A percentile compares a stretch with the other conserved stretches of the same genome.
Evolutionary conservation across 2,797 vertebrate genomes (phyloP).

Genomic region (Lates japonicus): DNA sequence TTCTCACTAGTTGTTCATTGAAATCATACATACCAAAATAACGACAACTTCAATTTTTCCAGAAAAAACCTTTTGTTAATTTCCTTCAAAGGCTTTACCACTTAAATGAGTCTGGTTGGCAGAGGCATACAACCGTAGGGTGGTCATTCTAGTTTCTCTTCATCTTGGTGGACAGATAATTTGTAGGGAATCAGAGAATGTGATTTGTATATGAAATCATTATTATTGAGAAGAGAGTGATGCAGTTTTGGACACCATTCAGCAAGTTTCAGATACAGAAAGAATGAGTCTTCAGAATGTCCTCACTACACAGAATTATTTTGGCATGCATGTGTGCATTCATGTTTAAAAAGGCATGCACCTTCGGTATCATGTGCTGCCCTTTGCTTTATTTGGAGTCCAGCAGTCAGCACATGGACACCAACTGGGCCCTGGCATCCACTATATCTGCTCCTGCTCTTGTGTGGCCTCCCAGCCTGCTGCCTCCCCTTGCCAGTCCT

Average conservation of each 20-base stretch:
- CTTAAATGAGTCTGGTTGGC: too few species aligned
- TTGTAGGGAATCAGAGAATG: neutral
- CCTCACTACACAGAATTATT: constrained; percentile 1
- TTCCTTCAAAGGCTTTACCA: too few species aligned
- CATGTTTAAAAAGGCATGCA: constrained; percentile 57
- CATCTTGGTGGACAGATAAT: neutral
- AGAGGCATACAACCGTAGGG: too few species aligned
- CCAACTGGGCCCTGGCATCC: constrained; percentile 60
- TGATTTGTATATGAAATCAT: too few species aligned
- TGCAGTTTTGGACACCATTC: neutral
- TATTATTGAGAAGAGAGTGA: neutral
- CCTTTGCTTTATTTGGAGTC: constrained; percentile 76
- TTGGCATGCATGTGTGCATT: constrained; percentile 32
- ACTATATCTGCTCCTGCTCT: constrained; percentile 41
- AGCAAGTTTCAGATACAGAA: neutral
- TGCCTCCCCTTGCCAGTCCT: constrained; percentile 1
- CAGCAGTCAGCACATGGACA: constrained; percentile 58
- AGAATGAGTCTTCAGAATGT: neutral
- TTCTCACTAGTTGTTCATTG: too few species aligned
- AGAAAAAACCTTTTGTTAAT: too few species aligned
- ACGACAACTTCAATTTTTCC: too few species aligned
- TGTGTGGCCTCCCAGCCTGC: constrained; percentile 35
- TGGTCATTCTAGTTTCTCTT: neutral
- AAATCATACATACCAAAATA: too few species aligned
- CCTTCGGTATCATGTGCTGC: constrained; percentile 68